Conservation (phyloP, 2,113 vertebrate species). For the Alethe diademata region DNA sequence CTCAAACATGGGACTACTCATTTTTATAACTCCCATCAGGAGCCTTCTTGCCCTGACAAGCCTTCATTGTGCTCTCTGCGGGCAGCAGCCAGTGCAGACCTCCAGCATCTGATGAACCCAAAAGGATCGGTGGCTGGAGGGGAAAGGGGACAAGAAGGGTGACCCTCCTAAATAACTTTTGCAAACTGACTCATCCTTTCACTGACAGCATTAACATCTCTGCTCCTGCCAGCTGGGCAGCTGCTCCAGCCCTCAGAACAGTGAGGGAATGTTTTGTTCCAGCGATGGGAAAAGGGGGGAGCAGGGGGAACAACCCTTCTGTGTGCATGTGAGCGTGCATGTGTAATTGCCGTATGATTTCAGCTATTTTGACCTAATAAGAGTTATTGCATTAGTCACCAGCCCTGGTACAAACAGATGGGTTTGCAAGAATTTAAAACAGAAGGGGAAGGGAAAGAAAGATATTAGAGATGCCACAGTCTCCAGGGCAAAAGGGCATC, state of each 20-base stretch:
- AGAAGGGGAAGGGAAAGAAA: not conserved
- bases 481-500: not conserved
- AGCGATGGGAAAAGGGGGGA: constrained; percentile 1
- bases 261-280: constrained; percentile 77
- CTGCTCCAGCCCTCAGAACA: constrained; percentile 62
- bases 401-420: constrained; percentile 31
- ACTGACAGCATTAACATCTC: constrained; percentile 63
- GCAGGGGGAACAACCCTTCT: not conserved
- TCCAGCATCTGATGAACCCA: constrained; percentile 6
- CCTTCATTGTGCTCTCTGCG: not conserved
- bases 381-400: constrained; percentile 62
- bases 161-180: constrained; percentile 50
- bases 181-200: constrained; percentile 68
- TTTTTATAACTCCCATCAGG: not conserved
- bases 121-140: not conserved
- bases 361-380: constrained; percentile 67
- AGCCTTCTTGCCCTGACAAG: constrained; percentile 25
- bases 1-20: not conserved
- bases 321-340: constrained; percentile 21
- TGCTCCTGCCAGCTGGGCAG: constrained; percentile 72
- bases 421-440: constrained; percentile 2
- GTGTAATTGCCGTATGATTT: constrained; percentile 67
- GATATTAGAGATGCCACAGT: not conserved
- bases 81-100: not conserved
- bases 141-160: not conserved